A percentile compares a stretch with the other conserved stretches of the same genome.
These are phyloP conservation scores for Hetaerina americana DNA, from an alignment of 1,140 invertebrate species.

Conservation along the genomic window DNA sequence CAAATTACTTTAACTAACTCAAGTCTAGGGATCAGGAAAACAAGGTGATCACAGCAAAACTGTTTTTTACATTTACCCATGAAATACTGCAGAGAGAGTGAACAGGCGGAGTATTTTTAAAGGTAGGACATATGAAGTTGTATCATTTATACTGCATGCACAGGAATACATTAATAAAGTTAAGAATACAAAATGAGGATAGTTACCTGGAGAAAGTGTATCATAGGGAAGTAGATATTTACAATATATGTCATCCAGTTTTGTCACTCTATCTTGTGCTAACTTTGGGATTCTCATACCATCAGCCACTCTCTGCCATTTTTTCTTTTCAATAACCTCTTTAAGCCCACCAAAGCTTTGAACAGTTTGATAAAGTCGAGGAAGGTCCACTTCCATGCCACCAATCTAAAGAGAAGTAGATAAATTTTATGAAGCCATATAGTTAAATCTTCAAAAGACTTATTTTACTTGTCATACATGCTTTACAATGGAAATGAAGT, in stretches of 20 bases:
- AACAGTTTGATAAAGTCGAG: slow-evolving; percentile 72
- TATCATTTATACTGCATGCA: too few relatives aligned
- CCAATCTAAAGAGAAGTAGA: slow-evolving; percentile 47
- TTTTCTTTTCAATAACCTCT: slow-evolving; percentile 80
- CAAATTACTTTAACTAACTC: too few relatives aligned
- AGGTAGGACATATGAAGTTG: too few relatives aligned
- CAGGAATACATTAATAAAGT: too few relatives aligned
- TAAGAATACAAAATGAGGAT: slow-evolving; percentile 15
- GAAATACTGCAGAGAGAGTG: too few relatives aligned
- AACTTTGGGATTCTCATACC: slow-evolving; percentile 72
- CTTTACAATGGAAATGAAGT: slow-evolving; percentile 5
- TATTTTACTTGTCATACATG: not conserved
- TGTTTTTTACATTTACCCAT: too few relatives aligned
- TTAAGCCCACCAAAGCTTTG: slow-evolving; percentile 75
- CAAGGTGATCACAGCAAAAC: too few relatives aligned
- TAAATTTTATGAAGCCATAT: not conserved
- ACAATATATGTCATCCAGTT: slow-evolving; percentile 84
- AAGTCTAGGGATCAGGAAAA: too few relatives aligned
- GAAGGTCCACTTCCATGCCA: slow-evolving; percentile 80
- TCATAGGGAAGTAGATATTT: slow-evolving; percentile 88
- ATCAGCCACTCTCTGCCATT: slow-evolving; percentile 81
- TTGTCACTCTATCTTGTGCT: slow-evolving; percentile 67
- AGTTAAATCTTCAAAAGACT: not conserved
- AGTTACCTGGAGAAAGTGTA: slow-evolving; percentile 54
- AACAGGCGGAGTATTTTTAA: too few relatives aligned